A percentile compares a stretch with the other conserved stretches of the same genome.
These are phyloP conservation scores for Hippasteria phrygiana DNA, from an alignment of 53 echinoderm and acorn worm genomes.

Conservation along the genomic window DNA sequence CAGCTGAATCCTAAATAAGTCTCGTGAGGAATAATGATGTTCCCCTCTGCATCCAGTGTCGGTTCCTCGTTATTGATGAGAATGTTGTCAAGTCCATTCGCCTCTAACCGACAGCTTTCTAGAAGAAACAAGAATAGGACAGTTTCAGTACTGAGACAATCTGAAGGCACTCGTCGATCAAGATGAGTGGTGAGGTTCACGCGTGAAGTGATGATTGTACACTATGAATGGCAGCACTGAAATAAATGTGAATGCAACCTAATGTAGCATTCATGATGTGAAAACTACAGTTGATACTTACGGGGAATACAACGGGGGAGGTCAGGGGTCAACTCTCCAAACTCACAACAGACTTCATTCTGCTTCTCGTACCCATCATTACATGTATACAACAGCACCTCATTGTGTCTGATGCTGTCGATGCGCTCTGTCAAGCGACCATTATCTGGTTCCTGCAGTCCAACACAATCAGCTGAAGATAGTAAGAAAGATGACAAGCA, in stretches of 20 bases:
- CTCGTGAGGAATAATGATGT: neutral
- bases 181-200: no score
- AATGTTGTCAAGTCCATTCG: neutral
- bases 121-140: neutral
- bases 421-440: neutral
- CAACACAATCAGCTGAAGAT: slow-evolving; percentile 5
- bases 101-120: neutral
- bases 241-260: no score
- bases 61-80: neutral
- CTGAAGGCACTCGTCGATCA: no score
- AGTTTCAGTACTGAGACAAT: neutral
- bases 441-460: neutral
- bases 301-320: slow-evolving; percentile 20
- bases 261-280: no score
- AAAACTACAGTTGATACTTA: no score
- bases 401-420: no score
- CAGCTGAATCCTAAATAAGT: neutral
- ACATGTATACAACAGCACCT: neutral
- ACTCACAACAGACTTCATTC: neutral
- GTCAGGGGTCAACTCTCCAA: neutral
- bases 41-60: neutral
- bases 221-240: no score
- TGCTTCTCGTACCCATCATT: neutral
- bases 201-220: no score
- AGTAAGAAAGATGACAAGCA: neutral